These are phyloP conservation scores for Tenualosa ilisha DNA, from an alignment of 2,797 vertebrate genomes.

Conservation along the genomic window DNA sequence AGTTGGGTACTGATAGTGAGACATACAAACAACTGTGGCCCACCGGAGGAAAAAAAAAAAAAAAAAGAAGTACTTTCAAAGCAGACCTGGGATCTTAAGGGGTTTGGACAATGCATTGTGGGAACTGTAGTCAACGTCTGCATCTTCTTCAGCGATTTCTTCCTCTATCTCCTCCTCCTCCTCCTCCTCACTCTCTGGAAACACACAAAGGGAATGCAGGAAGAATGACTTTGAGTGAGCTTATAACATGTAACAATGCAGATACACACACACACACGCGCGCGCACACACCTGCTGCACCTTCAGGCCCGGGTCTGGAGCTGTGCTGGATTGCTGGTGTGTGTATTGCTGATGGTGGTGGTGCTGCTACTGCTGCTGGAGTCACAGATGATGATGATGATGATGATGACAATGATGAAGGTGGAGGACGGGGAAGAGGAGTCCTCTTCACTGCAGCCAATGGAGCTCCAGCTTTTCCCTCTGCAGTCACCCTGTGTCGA, in stretches of 20 bases:
- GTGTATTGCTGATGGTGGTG: neutral
- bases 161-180: conserved; percentile 37
- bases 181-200: conserved; percentile 31
- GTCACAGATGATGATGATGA: neutral
- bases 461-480: neutral
- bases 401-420: neutral
- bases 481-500: neutral
- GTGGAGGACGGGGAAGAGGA: neutral
- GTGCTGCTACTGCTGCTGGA: neutral
- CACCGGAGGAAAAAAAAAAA: neutral
- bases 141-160: conserved; percentile 29
- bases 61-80: neutral
- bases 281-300: neutral
- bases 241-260: neutral
- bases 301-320: neutral
- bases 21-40: too few species aligned
- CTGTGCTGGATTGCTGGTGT: neutral
- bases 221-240: neutral
- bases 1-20: too few species aligned
- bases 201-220: neutral
- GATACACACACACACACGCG: neutral
- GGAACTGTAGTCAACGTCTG: conserved; percentile 22
- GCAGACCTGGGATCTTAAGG: neutral
- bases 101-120: conserved; percentile 8
- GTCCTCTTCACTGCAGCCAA: neutral